These are phyloP conservation scores for Fundulus diaphanus DNA, from an alignment of 2,797 vertebrate species.

Conservation along the genomic window DNA sequence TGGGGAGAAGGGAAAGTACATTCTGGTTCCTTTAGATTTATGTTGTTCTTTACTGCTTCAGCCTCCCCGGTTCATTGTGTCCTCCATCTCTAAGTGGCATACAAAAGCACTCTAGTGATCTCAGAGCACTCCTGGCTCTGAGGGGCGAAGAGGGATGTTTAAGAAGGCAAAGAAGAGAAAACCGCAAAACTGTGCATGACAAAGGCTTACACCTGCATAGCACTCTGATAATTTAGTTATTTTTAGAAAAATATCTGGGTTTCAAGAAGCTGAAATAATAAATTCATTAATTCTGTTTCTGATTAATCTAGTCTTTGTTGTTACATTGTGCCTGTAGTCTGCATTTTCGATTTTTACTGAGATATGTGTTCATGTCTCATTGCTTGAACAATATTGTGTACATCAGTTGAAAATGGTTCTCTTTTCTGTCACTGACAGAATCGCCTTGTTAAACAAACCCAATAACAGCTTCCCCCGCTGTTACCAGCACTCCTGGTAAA, in stretches of 20 bases:
- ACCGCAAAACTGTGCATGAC: background rate
- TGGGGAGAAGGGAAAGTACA: background rate
- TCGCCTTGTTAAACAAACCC: background rate
- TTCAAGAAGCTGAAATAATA: background rate
- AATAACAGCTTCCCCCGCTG: background rate
- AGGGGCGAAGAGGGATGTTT: background rate
- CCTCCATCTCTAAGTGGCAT: background rate
- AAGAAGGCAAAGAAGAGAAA: background rate
- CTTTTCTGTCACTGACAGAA: background rate
- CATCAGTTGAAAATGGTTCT: background rate
- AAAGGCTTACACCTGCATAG: background rate
- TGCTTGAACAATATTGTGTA: background rate
- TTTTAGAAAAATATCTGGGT: background rate
- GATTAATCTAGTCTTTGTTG: no score
- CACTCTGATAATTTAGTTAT: background rate
- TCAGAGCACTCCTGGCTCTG: background rate
- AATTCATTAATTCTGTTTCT: background rate
- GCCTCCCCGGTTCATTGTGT: background rate
- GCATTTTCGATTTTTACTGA: background rate
- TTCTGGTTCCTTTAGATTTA: background rate
- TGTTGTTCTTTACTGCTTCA: background rate
- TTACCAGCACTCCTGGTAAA: background rate
- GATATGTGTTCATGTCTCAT: background rate
- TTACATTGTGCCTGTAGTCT: background rate
- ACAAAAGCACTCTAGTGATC: background rate